Evolutionary conservation across 1,140 invertebrate species (phyloP), one percentile per base, ranked within the genome.

Genomic region (Laodelphax striatellus): DNA sequence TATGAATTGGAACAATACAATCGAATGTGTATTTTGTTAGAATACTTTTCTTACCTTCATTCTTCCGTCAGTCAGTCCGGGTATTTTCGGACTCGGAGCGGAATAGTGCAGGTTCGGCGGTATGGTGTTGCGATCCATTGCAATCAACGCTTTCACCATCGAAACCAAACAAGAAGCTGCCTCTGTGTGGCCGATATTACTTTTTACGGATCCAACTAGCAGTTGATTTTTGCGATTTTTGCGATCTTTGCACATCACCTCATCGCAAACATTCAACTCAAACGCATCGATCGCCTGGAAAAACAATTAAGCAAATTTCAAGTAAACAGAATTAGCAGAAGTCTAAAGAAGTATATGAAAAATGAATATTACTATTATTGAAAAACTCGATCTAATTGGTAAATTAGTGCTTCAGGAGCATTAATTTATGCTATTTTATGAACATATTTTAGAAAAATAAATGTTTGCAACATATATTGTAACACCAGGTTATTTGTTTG

Each of bases 171-270:
- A 76, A 67, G 85, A 83, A 2, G 81, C 80, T 22, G 85, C 79
- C 71, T 88, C 86, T 19, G 84, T 76, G 67, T 90, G 86, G 0
- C 88, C 88, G 72, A 88, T 79, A 70, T 89, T 90, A 11, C 84
- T 82, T 69, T 90, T 90, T 2, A 88, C 77, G 1, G 86, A 86
- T 5, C 88, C 87, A 62, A 91, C 80, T 5, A 83, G 69, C 5
- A 91, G 73, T n/a, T 87, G 84, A 9, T 68, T 57, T 16, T 63
- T 66, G 62, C 66, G 84, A 9, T 68, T 57, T 16, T 63, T 66
- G 62, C 66, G 57, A 8, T 62, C 52, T 21, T 38, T 54, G 43
- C 61, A 64, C 53, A 67, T 63, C 2, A 68, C 59, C 31, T 67
- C 57, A n/a, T 56, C 53, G 0, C 65, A 11, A 44, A 60, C 42